phyloP scores from a whole-genome alignment of 1,140 invertebrate genomes.

The Eriosoma lanigerum region DNA sequence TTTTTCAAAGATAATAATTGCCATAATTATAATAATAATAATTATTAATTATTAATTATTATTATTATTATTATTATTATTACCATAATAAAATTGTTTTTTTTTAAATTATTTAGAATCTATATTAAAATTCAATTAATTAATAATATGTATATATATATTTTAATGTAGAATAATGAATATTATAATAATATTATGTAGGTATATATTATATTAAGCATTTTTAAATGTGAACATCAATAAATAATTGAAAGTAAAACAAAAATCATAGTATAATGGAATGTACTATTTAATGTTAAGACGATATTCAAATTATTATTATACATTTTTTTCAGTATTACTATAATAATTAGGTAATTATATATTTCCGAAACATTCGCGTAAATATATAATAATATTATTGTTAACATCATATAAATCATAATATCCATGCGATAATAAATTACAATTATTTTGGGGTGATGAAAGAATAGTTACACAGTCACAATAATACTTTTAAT shows the following conservation, averaged over 20 bases:
- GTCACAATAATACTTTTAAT: too few species aligned
- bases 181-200: too few species aligned
- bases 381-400: background rate
- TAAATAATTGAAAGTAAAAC: conserved; percentile 13
- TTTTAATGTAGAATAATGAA: conserved; percentile 18
- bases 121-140: conserved; percentile 6
- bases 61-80: background rate
- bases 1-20: conserved; percentile 21
- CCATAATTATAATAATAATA: too few species aligned
- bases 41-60: too few species aligned
- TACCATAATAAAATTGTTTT: conserved; percentile 12
- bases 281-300: background rate
- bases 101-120: conserved; percentile 41
- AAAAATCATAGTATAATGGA: too few species aligned
- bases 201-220: background rate
- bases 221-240: background rate
- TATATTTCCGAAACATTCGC: background rate
- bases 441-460: too few species aligned
- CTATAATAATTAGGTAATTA: background rate
- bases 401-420: too few species aligned
- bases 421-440: too few species aligned
- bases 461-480: too few species aligned
- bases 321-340: background rate
- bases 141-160: background rate
- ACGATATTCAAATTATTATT: background rate